These are phyloP conservation scores for Drosophila testacea DNA, from an alignment of 2,888 invertebrate species.

Conservation along the genomic window DNA sequence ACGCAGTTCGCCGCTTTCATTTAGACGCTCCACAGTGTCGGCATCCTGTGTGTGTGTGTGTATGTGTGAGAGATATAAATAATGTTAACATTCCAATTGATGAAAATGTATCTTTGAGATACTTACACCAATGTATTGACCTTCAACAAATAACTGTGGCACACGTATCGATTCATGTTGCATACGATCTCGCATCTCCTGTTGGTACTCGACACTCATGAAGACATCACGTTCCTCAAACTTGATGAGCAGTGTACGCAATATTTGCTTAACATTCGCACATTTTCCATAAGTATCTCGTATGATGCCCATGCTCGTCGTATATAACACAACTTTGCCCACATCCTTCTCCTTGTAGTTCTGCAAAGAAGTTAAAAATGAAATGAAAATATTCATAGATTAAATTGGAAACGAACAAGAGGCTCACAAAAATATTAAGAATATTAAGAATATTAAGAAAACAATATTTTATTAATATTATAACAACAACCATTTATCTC, in stretches of 20 bases:
- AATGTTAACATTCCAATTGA: too few relatives aligned
- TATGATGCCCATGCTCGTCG: slow-evolving; percentile 97
- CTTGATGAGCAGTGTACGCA: slow-evolving; percentile 95
- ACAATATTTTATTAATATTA: too few relatives aligned
- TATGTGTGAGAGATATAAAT: too few relatives aligned
- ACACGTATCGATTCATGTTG: slow-evolving; percentile 90
- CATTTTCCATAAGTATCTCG: slow-evolving; percentile 96
- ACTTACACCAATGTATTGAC: slow-evolving; percentile 92
- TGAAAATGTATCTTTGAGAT: neutral
- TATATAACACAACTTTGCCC: slow-evolving; percentile 96
- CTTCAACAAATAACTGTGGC: slow-evolving; percentile 97
- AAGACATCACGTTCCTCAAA: slow-evolving; percentile 97
- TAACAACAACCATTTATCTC: too few relatives aligned
- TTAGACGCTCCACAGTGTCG: slow-evolving; percentile 94
- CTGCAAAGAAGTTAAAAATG: slow-evolving; percentile 86
- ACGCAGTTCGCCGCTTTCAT: slow-evolving; percentile 96
- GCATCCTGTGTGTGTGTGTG: slow-evolving; percentile 87
- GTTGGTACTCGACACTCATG: slow-evolving; percentile 95
- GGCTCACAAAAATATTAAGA: too few relatives aligned
- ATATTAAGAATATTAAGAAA: too few relatives aligned
- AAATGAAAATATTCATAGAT: too few relatives aligned
- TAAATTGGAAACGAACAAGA: too few relatives aligned
- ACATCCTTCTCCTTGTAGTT: slow-evolving; percentile 96
- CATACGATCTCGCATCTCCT: slow-evolving; percentile 94
- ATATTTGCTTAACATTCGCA: slow-evolving; percentile 95